Percentiles rank a stretch among this genome's conserved stretches.
Conservation (phyloP, 2,113 vertebrate species). For the Melanotaenia duboulayi region DNA sequence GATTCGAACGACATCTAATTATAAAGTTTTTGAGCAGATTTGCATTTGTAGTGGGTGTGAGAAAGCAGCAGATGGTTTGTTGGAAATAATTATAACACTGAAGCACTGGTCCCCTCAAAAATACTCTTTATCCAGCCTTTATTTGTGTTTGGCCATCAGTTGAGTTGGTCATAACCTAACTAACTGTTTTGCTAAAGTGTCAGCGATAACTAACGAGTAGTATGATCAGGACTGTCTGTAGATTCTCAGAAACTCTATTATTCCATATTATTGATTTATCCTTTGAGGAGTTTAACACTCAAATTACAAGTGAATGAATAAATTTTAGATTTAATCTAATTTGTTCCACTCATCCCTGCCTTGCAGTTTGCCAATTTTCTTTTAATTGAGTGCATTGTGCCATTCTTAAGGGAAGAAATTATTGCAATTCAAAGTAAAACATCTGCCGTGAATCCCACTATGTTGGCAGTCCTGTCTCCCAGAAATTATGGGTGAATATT, state of each 20-base stretch:
- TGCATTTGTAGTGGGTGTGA: slow-evolving; percentile 54
- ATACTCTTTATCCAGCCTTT: slow-evolving; percentile 11
- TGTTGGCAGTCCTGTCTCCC: no score
- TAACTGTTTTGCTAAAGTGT: slow-evolving; percentile 10
- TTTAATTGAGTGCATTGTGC: neutral
- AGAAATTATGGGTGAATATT: neutral
- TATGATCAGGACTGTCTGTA: neutral
- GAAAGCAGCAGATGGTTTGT: slow-evolving; percentile 56
- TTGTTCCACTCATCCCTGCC: neutral
- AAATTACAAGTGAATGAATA: neutral
- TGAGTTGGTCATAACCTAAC: neutral
- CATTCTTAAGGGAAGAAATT: neutral
- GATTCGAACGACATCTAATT: slow-evolving; percentile 44
- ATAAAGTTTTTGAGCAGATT: slow-evolving; percentile 47
- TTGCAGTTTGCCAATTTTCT: neutral
- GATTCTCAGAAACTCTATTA: neutral
- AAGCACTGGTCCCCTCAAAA: slow-evolving; percentile 51
- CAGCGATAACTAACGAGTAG: neutral
- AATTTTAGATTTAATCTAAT: neutral
- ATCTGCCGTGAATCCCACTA: neutral
- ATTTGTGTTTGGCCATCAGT: neutral
- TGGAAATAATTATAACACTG: slow-evolving; percentile 50
- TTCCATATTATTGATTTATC: neutral
- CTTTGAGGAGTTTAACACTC: neutral
- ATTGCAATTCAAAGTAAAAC: neutral